phyloP scores from a whole-genome alignment of 2,113 vertebrate genomes.

The Panthera tigris region DNA sequence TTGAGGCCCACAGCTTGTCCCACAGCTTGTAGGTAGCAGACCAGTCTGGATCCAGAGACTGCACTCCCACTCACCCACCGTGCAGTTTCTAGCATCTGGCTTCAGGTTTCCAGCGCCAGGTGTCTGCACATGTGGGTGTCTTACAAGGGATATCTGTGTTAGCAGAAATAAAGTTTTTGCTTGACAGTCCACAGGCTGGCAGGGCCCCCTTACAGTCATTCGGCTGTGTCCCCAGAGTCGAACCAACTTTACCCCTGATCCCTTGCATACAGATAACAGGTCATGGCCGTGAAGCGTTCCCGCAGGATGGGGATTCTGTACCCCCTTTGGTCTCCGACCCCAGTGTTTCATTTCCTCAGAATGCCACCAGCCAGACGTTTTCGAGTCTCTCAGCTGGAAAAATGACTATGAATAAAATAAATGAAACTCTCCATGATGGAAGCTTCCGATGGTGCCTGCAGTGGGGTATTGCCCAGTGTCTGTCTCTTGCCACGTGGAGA shows the following conservation, averaged over 20 bases:
- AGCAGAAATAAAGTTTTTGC: background rate
- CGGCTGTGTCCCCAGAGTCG: background rate
- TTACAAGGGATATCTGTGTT: background rate
- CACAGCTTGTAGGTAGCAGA: background rate
- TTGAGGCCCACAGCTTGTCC: background rate
- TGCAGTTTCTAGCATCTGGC: background rate
- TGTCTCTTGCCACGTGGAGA: slow-evolving; percentile 26
- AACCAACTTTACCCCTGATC: background rate
- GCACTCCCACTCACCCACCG: background rate
- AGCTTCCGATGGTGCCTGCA: background rate
- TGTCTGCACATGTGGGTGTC: background rate
- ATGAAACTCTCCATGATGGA: slow-evolving; percentile 20
- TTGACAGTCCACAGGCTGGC: background rate
- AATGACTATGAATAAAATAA: slow-evolving; percentile 63
- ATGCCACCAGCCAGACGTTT: slow-evolving; percentile 1
- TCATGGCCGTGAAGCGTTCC: background rate
- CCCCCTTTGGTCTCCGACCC: background rate
- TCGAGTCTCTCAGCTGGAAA: slow-evolving; percentile 64
- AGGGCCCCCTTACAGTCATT: background rate
- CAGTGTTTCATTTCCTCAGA: slow-evolving; percentile 35
- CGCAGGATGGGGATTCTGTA: background rate
- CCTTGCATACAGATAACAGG: background rate
- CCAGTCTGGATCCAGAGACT: background rate
- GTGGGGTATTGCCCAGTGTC: background rate
- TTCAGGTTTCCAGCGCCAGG: background rate